phyloP scores from a whole-genome alignment of 2,888 invertebrate species.

The Rhopalosiphum nymphaeae region DNA sequence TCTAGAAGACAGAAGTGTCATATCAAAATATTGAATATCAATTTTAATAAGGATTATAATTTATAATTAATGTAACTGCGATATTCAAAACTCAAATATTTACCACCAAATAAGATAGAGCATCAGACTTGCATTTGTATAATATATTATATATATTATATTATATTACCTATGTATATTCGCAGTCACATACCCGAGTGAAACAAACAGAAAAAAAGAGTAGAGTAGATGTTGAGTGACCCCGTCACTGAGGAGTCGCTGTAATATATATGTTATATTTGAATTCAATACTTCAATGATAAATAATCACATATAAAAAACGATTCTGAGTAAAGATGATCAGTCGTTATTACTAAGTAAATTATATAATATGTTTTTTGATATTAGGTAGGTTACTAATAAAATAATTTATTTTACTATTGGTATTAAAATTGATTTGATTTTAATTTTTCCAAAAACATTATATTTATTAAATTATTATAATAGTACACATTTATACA shows the following conservation, averaged over 20 bases:
- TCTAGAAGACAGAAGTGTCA: not conserved
- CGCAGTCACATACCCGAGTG: not conserved
- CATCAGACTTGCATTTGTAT: not conserved
- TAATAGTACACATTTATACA: not conserved
- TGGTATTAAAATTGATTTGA: not conserved
- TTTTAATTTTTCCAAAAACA: not conserved
- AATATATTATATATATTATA: not conserved
- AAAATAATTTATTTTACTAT: not conserved
- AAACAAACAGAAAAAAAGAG: not conserved
- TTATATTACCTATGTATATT: no score
- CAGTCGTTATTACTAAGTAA: not conserved
- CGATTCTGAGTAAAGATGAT: not conserved
- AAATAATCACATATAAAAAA: not conserved
- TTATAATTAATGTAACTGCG: not conserved
- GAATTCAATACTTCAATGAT: not conserved
- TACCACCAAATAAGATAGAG: not conserved
- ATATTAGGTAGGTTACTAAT: not conserved
- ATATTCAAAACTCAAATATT: not conserved
- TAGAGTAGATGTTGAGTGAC: not conserved
- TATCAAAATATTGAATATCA: not conserved
- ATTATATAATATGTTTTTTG: not conserved
- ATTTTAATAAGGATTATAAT: not conserved
- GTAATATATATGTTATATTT: not conserved
- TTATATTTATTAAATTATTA: not conserved
- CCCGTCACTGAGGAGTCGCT: not conserved